These are phyloP conservation scores for Chelonus insularis DNA, from an alignment of 1,140 invertebrate species.

Conservation along the genomic window DNA sequence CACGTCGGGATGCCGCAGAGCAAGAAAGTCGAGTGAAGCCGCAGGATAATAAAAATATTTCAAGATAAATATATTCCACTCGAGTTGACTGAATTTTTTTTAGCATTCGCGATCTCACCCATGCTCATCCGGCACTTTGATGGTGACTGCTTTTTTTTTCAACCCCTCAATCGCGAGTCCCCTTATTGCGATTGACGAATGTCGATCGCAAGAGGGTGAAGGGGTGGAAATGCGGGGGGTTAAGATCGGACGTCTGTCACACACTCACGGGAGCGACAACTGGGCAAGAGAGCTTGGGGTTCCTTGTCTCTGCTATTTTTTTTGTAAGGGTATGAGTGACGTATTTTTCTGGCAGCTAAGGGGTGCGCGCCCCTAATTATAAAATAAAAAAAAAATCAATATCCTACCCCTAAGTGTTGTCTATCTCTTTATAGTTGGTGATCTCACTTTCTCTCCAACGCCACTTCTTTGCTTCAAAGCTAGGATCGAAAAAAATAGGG, in stretches of 20 bases:
- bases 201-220: constrained; percentile 21
- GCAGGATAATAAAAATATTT: constrained; percentile 28
- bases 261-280: neutral
- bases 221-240: constrained; percentile 5
- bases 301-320: constrained; percentile 11
- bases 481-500: constrained; percentile 51
- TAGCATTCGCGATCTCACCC: neutral
- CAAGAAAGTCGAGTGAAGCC: constrained; percentile 14
- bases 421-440: constrained; percentile 15
- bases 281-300: constrained; percentile 9
- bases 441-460: neutral
- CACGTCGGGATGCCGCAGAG: neutral
- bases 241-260: constrained; percentile 30
- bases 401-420: constrained; percentile 48
- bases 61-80: constrained; percentile 21
- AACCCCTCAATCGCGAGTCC: constrained; percentile 10
- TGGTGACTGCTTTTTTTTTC: constrained; percentile 25
- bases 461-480: neutral
- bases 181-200: constrained; percentile 26
- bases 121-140: constrained; percentile 14
- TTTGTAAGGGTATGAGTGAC: constrained; percentile 39
- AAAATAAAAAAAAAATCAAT: constrained; percentile 62
- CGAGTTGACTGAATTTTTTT: neutral
- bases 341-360: constrained; percentile 56
- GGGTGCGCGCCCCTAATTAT: constrained; percentile 60